These are phyloP conservation scores for Apodemia mormo DNA, from an alignment of 2,888 invertebrate genomes.

Conservation along the genomic window DNA sequence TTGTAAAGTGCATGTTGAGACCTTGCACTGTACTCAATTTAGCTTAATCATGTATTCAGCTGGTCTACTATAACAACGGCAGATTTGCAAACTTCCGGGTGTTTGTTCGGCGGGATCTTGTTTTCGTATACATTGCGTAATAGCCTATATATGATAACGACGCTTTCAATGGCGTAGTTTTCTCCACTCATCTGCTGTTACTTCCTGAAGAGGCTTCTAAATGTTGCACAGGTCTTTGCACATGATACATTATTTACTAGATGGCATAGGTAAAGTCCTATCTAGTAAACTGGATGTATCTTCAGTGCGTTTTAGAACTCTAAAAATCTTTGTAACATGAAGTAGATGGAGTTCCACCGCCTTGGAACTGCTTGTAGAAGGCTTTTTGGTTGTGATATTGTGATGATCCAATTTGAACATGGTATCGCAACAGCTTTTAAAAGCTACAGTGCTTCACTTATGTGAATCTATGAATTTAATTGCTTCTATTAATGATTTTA, in stretches of 20 bases:
- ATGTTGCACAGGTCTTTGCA: conserved; percentile 7
- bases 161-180: not conserved
- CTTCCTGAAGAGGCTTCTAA: not conserved
- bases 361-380: not conserved
- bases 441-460: too few species aligned
- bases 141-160: not conserved
- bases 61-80: not conserved
- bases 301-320: too few species aligned
- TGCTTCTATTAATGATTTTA: too few species aligned
- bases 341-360: too few species aligned
- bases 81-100: not conserved
- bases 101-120: not conserved
- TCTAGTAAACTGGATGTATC: not conserved
- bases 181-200: conserved; percentile 4
- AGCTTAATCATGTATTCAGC: not conserved
- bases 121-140: conserved; percentile 4
- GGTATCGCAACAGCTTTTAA: too few species aligned
- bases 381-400: not conserved
- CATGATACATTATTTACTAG: conserved; percentile 3
- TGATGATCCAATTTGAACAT: not conserved
- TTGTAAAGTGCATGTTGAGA: conserved; percentile 9
- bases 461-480: not conserved
- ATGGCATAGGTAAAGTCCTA: too few species aligned
- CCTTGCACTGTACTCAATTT: not conserved
- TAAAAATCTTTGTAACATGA: too few species aligned